Percentiles rank a stretch among this genome's conserved stretches.
Conservation (phyloP, 2,113 vertebrate species). For the Mustelus asterias region DNA sequence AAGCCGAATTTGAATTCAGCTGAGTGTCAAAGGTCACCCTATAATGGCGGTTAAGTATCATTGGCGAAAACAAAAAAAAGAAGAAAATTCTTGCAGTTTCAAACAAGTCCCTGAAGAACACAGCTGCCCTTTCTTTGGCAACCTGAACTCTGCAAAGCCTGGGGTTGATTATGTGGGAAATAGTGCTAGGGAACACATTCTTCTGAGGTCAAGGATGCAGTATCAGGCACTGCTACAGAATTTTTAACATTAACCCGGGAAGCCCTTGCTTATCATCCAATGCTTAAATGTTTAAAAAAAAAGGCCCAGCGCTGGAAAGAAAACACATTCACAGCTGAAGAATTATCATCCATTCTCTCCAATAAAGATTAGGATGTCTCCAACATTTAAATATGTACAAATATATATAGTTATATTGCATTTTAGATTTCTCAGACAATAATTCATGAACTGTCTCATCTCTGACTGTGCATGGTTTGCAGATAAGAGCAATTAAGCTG, state of each 20-base stretch:
- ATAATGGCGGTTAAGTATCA: conserved; percentile 33
- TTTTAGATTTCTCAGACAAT: background rate
- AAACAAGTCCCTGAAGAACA: conserved; percentile 33
- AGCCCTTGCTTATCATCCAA: background rate
- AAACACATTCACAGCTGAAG: background rate
- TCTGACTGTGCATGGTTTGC: background rate
- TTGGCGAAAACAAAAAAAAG: conserved; percentile 18
- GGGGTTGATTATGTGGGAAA: conserved; percentile 38
- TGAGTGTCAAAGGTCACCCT: conserved; percentile 12
- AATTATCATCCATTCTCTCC: background rate
- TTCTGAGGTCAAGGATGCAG: conserved; percentile 33
- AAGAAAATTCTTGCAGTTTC: conserved; percentile 33
- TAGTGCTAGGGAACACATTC: conserved; percentile 36
- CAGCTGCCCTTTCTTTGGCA: conserved; percentile 37
- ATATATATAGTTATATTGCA: background rate
- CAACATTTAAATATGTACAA: background rate
- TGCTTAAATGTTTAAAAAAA: background rate
- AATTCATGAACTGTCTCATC: background rate
- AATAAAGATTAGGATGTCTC: background rate
- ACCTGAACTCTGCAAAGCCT: conserved; percentile 25
- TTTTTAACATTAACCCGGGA: background rate
- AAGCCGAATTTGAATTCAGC: conserved; percentile 9
- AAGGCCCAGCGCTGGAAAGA: background rate
- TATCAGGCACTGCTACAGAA: conserved; percentile 9
- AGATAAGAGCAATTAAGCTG: background rate